Conservation (phyloP, 2,797 vertebrate species). For the Kryptolebias ocellatus region DNA sequence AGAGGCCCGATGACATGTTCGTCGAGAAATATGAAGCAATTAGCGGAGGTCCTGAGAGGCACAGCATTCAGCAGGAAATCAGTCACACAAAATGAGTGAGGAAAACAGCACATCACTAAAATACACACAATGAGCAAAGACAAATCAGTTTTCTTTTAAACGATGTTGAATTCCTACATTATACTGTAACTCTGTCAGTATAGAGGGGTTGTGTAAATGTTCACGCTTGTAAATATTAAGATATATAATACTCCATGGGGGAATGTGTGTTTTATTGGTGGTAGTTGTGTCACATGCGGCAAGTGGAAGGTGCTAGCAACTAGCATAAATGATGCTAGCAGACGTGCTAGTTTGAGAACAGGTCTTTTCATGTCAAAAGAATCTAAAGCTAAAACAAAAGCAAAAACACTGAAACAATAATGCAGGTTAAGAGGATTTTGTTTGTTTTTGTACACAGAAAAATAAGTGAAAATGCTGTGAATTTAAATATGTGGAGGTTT, state of each 20-base stretch:
- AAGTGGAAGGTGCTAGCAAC: neutral
- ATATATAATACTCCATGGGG: neutral
- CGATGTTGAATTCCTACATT: slow-evolving; percentile 3
- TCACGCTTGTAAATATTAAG: neutral
- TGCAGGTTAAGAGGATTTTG: too few relatives aligned
- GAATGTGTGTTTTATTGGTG: neutral
- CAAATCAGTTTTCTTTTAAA: slow-evolving; percentile 3
- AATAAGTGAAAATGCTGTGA: too few relatives aligned
- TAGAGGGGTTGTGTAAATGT: neutral
- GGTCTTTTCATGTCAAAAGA: neutral
- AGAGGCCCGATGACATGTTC: slow-evolving; percentile 20
- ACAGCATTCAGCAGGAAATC: slow-evolving; percentile 38
- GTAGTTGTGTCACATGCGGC: neutral
- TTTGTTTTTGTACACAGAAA: too few relatives aligned
- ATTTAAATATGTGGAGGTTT: too few relatives aligned
- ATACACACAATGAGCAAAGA: slow-evolving; percentile 7
- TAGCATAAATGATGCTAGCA: neutral
- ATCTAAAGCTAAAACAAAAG: neutral
- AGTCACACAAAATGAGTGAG: slow-evolving; percentile 19
- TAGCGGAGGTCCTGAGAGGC: slow-evolving; percentile 41
- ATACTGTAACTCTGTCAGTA: slow-evolving; percentile 4
- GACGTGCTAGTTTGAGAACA: neutral
- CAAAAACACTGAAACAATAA: too few relatives aligned
- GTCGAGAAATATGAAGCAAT: slow-evolving; percentile 41
- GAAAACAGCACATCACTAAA: slow-evolving; percentile 32